Conservation (phyloP, 2,113 vertebrate genomes). For the Eudyptes chrysolophus region DNA sequence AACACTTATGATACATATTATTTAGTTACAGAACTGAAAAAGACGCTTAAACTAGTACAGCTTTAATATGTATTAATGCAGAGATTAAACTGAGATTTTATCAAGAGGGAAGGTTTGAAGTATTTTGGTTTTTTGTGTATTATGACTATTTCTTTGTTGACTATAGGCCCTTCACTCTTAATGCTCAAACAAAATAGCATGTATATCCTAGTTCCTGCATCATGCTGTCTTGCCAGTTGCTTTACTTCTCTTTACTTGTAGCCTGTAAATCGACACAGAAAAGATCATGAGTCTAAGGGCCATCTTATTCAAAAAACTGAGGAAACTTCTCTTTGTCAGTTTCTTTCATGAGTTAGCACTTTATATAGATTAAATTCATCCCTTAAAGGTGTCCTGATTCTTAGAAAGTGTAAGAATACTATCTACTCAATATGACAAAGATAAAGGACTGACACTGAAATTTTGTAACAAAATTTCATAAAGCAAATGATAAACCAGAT, state of each 20-base stretch:
- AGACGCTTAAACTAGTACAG: not conserved
- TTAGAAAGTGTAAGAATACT: not conserved
- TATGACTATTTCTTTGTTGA: not conserved
- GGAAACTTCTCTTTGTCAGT: not conserved
- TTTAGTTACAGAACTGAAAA: not conserved
- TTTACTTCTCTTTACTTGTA: not conserved
- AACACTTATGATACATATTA: not conserved
- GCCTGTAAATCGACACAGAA: not conserved
- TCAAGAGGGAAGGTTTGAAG: not conserved
- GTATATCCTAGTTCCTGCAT: not conserved
- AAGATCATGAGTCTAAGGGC: not conserved
- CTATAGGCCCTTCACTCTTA: not conserved
- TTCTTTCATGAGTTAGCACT: not conserved
- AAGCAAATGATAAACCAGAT: not conserved
- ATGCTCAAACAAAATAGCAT: not conserved
- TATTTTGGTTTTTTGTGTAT: not conserved
- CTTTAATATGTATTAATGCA: not conserved
- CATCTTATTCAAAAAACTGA: not conserved
- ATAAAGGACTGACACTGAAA: not conserved
- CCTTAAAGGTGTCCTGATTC: not conserved
- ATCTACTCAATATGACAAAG: not conserved
- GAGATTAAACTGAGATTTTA: not conserved
- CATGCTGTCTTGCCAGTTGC: not conserved
- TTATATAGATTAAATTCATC: not conserved
- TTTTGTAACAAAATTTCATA: not conserved